Evolutionary conservation across 2,888 invertebrate genomes (phyloP).

Genomic region (Agrilus cyanescens): DNA sequence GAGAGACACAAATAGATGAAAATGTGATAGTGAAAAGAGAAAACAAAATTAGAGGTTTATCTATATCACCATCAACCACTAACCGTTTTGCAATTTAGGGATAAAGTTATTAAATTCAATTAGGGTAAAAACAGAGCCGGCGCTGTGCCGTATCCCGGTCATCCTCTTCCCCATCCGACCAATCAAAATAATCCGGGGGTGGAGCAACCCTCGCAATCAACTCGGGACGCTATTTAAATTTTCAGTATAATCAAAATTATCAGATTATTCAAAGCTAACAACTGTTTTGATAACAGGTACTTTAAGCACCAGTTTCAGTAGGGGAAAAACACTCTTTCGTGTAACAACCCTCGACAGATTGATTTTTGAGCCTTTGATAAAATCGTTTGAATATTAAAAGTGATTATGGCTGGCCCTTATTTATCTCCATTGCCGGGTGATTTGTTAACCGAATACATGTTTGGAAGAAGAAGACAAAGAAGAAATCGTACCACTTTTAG

Average conservation of each 20-base stretch:
- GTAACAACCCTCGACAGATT: too few relatives aligned
- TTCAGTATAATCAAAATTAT: conserved; percentile 16
- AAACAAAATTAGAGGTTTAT: too few relatives aligned
- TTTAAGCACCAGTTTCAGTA: too few relatives aligned
- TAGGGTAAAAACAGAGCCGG: conserved; percentile 24
- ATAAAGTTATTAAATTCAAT: conserved; percentile 1
- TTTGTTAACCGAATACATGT: conserved; percentile 87
- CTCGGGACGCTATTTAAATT: conserved; percentile 16
- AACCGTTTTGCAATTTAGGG: too few relatives aligned
- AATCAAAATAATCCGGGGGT: conserved; percentile 29
- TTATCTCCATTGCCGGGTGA: conserved; percentile 76
- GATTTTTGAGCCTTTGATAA: too few relatives aligned
- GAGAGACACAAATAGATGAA: too few relatives aligned
- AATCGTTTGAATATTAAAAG: too few relatives aligned
- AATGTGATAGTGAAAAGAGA: too few relatives aligned
- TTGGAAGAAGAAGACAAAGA: conserved; percentile 76
- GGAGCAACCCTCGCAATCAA: conserved; percentile 28
- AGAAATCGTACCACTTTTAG: conserved; percentile 89
- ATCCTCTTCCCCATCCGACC: conserved; percentile 23
- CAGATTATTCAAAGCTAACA: too few relatives aligned
- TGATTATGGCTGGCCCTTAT: conserved; percentile 72
- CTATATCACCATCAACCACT: too few relatives aligned
- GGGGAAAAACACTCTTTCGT: too few relatives aligned
- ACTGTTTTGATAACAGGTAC: too few relatives aligned
- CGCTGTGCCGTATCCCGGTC: conserved; percentile 32